These are phyloP conservation scores for Augochlora pura DNA, from an alignment of 1,140 invertebrate species.

Conservation along the genomic window DNA sequence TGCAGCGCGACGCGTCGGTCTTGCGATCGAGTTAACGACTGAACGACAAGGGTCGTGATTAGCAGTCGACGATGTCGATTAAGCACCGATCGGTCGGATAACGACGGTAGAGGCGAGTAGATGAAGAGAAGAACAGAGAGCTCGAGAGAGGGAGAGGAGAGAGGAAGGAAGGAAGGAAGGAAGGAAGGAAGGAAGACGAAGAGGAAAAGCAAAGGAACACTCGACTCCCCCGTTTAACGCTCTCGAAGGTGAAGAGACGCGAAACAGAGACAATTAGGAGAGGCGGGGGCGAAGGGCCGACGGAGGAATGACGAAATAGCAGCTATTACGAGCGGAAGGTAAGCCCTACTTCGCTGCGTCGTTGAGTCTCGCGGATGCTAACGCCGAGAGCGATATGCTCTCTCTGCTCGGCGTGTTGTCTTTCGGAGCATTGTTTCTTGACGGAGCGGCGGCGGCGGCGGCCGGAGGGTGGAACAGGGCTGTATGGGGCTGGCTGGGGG, in stretches of 20 bases:
- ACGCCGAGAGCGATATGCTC: conserved; percentile 42
- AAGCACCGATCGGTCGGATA: conserved; percentile 11
- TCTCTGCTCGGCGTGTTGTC: not conserved
- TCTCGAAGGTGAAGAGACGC: conserved; percentile 50
- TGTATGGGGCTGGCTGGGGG: too few relatives aligned
- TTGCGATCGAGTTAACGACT: too few relatives aligned
- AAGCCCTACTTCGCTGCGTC: conserved; percentile 52
- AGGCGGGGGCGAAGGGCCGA: not conserved
- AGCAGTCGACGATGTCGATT: not conserved
- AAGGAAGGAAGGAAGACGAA: not conserved
- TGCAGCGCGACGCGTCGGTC: not conserved
- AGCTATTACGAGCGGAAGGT: conserved; percentile 58
- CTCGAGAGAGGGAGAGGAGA: not conserved
- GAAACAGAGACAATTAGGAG: conserved; percentile 56
- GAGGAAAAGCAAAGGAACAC: not conserved
- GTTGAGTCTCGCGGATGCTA: conserved; percentile 39
- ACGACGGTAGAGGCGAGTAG: not conserved
- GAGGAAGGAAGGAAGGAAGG: not conserved
- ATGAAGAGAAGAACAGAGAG: not conserved
- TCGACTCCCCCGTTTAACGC: conserved; percentile 14
- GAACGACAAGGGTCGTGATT: too few relatives aligned
- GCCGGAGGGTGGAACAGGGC: not conserved
- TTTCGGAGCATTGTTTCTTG: conserved; percentile 47
- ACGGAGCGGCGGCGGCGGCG: not conserved
- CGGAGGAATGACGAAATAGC: conserved; percentile 54